phyloP scores from a whole-genome alignment of 1,140 invertebrate species.

The Gryon sp. region DNA sequence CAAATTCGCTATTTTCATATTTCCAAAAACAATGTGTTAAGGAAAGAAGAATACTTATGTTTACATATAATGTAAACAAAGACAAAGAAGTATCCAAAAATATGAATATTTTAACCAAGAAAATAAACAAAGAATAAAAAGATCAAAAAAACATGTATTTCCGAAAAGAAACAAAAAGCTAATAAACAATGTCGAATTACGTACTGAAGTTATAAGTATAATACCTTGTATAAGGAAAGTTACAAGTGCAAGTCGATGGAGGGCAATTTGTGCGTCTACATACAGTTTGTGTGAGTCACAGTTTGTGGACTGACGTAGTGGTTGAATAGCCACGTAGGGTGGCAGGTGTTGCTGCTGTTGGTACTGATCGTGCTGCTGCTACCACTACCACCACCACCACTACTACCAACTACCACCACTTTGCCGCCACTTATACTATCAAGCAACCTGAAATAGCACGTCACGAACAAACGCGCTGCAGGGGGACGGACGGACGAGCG shows the following conservation, averaged over 20 bases:
- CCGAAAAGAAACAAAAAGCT: slow-evolving; percentile 9
- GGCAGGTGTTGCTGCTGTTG: slow-evolving; percentile 70
- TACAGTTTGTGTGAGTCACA: slow-evolving; percentile 67
- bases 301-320: slow-evolving; percentile 64
- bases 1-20: no score
- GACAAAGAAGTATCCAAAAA: no score
- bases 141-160: no score
- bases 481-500: slow-evolving; percentile 67
- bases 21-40: no score
- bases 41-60: no score
- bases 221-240: slow-evolving; percentile 6
- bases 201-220: neutral
- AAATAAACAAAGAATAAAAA: no score
- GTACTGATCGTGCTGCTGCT: slow-evolving; percentile 67
- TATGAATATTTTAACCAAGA: no score
- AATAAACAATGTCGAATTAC: no score
- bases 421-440: slow-evolving; percentile 9
- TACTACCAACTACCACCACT: slow-evolving; percentile 17
- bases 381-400: slow-evolving; percentile 59
- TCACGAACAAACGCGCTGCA: slow-evolving; percentile 58
- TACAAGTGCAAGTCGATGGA: slow-evolving; percentile 34
- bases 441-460: slow-evolving; percentile 35
- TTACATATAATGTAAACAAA: no score
- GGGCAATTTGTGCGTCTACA: slow-evolving; percentile 41
- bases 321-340: slow-evolving; percentile 43